Evolutionary conservation across 2,113 vertebrate genomes (phyloP).

Genomic region (Herpailurus yagouaroundi): DNA sequence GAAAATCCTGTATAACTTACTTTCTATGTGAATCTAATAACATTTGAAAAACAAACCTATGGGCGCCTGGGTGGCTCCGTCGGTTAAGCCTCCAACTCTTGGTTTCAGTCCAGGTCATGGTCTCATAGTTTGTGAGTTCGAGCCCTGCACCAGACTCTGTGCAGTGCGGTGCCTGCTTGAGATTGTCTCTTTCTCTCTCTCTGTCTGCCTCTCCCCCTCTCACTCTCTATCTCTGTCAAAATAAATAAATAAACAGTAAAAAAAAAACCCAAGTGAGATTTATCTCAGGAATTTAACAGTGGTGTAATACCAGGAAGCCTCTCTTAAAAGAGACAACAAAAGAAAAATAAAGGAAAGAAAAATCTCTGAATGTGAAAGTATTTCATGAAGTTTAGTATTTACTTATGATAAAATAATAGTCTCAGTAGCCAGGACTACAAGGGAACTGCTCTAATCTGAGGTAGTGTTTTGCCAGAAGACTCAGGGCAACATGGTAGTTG

Average conservation of each 20-base stretch:
- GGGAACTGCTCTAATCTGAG: not conserved
- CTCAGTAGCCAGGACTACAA: not conserved
- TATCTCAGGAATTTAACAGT: not conserved
- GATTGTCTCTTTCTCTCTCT: too few species aligned
- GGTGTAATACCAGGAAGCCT: not conserved
- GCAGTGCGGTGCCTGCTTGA: too few species aligned
- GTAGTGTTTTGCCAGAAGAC: not conserved
- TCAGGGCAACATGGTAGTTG: not conserved
- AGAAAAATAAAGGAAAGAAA: not conserved
- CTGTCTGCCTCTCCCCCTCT: too few species aligned
- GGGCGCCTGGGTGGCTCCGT: too few species aligned
- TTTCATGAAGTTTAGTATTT: slow-evolving; percentile 25
- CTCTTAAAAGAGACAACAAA: slow-evolving; percentile 22
- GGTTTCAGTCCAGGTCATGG: too few species aligned
- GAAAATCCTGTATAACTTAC: not conserved
- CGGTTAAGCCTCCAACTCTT: too few species aligned
- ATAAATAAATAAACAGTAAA: too few species aligned
- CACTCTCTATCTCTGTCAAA: too few species aligned
- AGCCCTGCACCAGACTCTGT: too few species aligned
- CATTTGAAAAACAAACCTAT: not conserved
- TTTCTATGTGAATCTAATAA: slow-evolving; percentile 15
- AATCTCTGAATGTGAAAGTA: not conserved
- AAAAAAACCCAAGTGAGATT: not conserved
- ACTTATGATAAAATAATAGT: not conserved
- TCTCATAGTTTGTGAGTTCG: too few species aligned